A percentile compares a stretch with the other conserved stretches of the same genome.
phyloP scores from a whole-genome alignment of 2,113 vertebrate genomes.

The Corvus cornix region DNA sequence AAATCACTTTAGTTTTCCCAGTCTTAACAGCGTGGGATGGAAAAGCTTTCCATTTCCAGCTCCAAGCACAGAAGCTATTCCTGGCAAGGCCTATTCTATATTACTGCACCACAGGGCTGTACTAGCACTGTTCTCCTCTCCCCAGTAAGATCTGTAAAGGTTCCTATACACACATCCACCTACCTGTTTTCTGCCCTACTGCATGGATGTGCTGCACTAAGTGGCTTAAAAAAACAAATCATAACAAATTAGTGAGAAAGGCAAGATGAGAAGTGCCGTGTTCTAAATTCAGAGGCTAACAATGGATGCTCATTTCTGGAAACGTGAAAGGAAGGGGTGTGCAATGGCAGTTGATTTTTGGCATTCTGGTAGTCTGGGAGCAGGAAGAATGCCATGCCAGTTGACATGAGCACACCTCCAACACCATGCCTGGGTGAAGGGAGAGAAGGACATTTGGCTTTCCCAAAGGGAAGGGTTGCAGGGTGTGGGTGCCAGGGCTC shows the following conservation, averaged over 20 bases:
- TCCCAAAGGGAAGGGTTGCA: not conserved
- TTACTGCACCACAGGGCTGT: not conserved
- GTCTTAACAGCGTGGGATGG: not conserved
- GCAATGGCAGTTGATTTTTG: not conserved
- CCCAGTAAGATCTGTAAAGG: not conserved
- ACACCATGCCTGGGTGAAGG: fast-evolving
- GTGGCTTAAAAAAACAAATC: not conserved
- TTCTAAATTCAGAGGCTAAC: not conserved
- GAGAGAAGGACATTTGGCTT: not conserved
- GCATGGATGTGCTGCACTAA: not conserved
- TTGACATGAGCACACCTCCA: not conserved
- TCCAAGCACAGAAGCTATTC: not conserved
- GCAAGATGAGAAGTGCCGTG: not conserved
- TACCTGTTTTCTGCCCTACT: not conserved
- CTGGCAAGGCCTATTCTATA: not conserved
- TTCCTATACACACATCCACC: not conserved
- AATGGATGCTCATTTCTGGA: not conserved
- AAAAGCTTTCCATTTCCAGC: not conserved
- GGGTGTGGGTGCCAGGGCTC: not conserved
- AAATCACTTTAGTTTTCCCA: not conserved
- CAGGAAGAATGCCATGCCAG: not conserved
- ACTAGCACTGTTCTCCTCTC: not conserved
- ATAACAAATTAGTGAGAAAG: not conserved
- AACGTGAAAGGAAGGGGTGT: not conserved
- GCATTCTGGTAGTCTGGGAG: not conserved